Conservation (phyloP, 2,113 vertebrate genomes). For the Rhea pennata region DNA sequence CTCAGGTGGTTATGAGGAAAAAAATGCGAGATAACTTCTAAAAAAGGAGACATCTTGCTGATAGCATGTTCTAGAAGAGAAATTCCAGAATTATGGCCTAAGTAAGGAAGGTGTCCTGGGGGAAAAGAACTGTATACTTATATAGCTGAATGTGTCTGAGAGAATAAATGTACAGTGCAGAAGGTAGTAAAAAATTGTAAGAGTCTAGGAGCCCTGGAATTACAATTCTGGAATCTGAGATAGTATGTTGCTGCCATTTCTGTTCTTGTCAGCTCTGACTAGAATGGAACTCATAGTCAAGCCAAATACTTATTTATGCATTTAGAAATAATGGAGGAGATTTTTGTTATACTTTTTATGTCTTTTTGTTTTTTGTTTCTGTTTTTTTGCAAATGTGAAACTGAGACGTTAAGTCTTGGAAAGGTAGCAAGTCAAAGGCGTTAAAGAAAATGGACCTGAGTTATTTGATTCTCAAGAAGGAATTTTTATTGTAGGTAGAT, state of each 20-base stretch:
- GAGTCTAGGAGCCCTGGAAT: not conserved
- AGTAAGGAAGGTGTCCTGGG: not conserved
- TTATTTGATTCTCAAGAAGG: not conserved
- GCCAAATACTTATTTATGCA: not conserved
- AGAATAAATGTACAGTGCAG: not conserved
- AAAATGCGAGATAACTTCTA: not conserved
- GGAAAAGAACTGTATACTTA: not conserved
- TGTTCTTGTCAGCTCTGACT: not conserved
- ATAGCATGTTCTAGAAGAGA: not conserved
- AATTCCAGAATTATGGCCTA: no score
- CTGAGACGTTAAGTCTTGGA: not conserved
- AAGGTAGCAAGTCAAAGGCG: not conserved
- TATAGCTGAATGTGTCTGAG: not conserved
- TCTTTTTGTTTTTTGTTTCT: not conserved
- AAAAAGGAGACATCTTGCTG: not conserved
- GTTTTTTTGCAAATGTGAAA: not conserved
- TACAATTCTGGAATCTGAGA: not conserved
- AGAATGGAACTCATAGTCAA: not conserved
- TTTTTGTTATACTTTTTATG: not conserved
- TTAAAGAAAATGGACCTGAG: not conserved
- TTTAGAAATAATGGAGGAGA: not conserved
- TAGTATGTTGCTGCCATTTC: not conserved
- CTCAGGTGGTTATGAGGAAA: rapidly evolving
- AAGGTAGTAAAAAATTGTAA: not conserved
- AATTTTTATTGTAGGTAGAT: not conserved